Evolutionary conservation across 2,113 vertebrate species (phyloP).

Genomic region (Paratilapia polleni): DNA sequence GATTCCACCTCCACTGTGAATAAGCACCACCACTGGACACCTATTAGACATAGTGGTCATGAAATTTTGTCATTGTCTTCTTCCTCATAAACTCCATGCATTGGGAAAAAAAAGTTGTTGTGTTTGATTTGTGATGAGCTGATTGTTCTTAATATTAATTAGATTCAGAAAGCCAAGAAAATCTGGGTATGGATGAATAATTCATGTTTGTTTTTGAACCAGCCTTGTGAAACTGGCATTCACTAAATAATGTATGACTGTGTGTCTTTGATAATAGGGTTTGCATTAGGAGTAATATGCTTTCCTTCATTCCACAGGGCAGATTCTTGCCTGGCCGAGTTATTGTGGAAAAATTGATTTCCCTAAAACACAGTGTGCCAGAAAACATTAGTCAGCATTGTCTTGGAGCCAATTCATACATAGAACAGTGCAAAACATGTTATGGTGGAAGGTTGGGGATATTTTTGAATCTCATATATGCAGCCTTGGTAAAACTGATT

Average conservation of each 20-base stretch:
- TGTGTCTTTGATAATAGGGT: slow-evolving; percentile 83
- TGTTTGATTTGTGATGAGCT: slow-evolving; percentile 65
- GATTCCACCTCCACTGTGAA: slow-evolving; percentile 62
- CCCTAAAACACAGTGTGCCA: slow-evolving; percentile 70
- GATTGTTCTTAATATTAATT: slow-evolving; percentile 72
- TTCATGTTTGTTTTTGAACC: slow-evolving; percentile 79
- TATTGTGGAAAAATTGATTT: slow-evolving; percentile 79
- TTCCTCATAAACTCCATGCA: slow-evolving; percentile 26
- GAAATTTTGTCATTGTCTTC: slow-evolving; percentile 52
- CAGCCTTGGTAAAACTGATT: slow-evolving; percentile 74
- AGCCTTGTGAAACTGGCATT: slow-evolving; percentile 71
- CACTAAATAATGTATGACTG: slow-evolving; percentile 81
- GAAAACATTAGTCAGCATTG: slow-evolving; percentile 79
- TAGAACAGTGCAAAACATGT: slow-evolving; percentile 52
- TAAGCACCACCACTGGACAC: slow-evolving; percentile 40
- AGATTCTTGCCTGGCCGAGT: slow-evolving; percentile 69
- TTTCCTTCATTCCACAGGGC: slow-evolving; percentile 65
- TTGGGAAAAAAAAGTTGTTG: slow-evolving; percentile 17
- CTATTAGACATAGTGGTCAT: slow-evolving; percentile 55
- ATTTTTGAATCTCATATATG: slow-evolving; percentile 74
- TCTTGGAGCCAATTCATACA: slow-evolving; percentile 62
- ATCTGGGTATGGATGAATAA: slow-evolving; percentile 73
- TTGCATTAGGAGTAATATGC: slow-evolving; percentile 79
- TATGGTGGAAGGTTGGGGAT: slow-evolving; percentile 63
- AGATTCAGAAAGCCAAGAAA: slow-evolving; percentile 48